Conservation (phyloP, 2,113 vertebrate genomes). For the Microcebus tavaratra region DNA sequence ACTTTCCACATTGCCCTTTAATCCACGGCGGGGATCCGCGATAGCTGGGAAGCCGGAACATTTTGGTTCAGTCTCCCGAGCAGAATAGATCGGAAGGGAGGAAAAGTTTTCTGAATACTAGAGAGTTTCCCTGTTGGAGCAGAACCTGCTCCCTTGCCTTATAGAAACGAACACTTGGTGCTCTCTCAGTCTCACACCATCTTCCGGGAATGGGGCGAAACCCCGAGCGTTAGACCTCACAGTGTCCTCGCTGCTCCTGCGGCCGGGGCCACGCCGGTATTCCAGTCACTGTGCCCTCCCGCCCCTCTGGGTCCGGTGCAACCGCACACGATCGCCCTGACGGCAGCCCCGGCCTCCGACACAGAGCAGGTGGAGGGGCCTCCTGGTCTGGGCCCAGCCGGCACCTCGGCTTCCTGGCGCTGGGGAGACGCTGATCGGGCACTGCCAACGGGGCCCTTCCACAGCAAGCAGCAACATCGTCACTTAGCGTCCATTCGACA, state of each 20-base stretch:
- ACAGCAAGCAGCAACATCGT: accelerated
- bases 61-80: neutral
- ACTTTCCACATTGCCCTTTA: neutral
- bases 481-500: accelerated
- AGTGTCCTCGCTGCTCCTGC: accelerated
- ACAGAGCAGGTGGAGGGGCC: neutral
- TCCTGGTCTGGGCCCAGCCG: accelerated
- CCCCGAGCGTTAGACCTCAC: accelerated
- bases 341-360: accelerated
- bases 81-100: neutral
- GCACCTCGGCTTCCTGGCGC: neutral
- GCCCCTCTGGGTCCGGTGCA: neutral
- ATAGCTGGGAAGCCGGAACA: neutral
- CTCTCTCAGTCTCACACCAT: neutral
- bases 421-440: neutral
- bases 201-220: neutral
- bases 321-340: accelerated
- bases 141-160: neutral
- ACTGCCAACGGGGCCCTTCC: accelerated
- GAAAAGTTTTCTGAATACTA: neutral
- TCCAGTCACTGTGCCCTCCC: accelerated
- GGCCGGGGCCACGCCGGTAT: accelerated
- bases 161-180: accelerated
- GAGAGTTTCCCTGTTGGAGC: neutral
- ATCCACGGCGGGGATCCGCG: neutral